Evolutionary conservation across 2,113 vertebrate genomes (phyloP).

Genomic region (Lutjanus erythropterus): DNA sequence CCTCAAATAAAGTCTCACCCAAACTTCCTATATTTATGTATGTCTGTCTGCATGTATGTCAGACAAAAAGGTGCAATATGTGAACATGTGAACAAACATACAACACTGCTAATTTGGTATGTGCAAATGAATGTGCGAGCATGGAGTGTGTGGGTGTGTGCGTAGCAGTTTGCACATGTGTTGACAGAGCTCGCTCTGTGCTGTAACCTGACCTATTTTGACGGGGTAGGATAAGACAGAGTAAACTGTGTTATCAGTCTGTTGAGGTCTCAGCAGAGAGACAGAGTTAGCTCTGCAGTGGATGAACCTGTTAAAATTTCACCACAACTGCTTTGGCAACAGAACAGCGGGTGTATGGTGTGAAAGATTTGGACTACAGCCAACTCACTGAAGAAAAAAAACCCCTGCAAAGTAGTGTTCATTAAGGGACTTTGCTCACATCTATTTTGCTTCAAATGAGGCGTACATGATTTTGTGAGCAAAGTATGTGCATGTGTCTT

Average conservation of each 20-base stretch:
- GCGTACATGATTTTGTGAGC: neutral
- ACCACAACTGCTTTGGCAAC: slow-evolving; percentile 71
- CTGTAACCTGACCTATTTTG: slow-evolving; percentile 82
- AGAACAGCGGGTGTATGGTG: slow-evolving; percentile 44
- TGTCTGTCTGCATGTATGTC: neutral
- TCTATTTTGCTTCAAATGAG: slow-evolving; percentile 30
- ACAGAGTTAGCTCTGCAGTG: slow-evolving; percentile 70
- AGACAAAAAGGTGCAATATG: slow-evolving; percentile 8
- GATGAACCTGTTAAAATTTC: slow-evolving; percentile 85
- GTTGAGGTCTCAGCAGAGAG: slow-evolving; percentile 56
- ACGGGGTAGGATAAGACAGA: slow-evolving; percentile 72
- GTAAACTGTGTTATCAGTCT: slow-evolving; percentile 83
- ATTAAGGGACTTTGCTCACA: slow-evolving; percentile 49
- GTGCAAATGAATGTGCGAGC: slow-evolving; percentile 18
- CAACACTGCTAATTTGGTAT: slow-evolving; percentile 17
- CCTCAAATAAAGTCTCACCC: no score
- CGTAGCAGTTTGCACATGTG: slow-evolving; percentile 57
- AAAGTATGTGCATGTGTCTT: neutral
- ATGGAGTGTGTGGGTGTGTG: slow-evolving; percentile 39
- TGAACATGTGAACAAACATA: slow-evolving; percentile 30
- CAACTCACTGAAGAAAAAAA: slow-evolving; percentile 37
- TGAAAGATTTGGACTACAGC: slow-evolving; percentile 65
- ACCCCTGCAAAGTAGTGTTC: slow-evolving; percentile 40
- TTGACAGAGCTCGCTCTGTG: slow-evolving; percentile 71
- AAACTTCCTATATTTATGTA: neutral